Percentiles rank a stretch among this genome's conserved stretches.
Conservation (phyloP, 2,113 vertebrate species). For the Stigmatopora argus region DNA sequence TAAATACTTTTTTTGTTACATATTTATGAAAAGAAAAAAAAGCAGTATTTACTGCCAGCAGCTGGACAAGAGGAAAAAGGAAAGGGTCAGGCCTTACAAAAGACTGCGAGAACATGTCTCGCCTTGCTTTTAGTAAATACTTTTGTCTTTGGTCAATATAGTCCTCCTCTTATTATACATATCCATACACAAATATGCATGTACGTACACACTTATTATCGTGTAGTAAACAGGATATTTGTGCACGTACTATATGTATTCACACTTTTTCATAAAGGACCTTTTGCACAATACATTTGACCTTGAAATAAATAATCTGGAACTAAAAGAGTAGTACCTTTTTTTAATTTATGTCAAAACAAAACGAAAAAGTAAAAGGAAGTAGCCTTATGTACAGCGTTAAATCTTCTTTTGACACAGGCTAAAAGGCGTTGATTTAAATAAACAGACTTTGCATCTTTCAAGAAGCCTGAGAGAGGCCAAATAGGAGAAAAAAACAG, state of each 20-base stretch:
- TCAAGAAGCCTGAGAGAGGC: constrained; percentile 75
- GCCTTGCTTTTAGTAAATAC: constrained; percentile 70
- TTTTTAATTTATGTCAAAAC: constrained; percentile 64
- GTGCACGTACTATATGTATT: constrained; percentile 58
- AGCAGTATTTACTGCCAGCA: constrained; percentile 36
- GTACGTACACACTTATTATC: constrained; percentile 65
- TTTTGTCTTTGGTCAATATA: constrained; percentile 77
- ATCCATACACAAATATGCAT: constrained; percentile 70
- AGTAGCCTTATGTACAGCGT: constrained; percentile 74
- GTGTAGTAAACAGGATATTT: constrained; percentile 73
- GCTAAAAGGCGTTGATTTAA: constrained; percentile 75
- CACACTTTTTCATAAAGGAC: constrained; percentile 69
- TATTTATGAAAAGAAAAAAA: constrained; percentile 42
- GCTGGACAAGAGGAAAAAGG: constrained; percentile 24
- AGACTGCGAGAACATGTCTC: constrained; percentile 56
- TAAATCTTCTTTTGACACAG: constrained; percentile 71
- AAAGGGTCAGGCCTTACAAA: constrained; percentile 30
- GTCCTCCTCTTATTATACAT: constrained; percentile 68
- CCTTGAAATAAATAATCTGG: constrained; percentile 71
- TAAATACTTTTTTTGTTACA: constrained; percentile 23
- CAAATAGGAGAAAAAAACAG: constrained; percentile 68
- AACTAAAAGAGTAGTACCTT: constrained; percentile 71
- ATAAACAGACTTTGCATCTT: constrained; percentile 77
- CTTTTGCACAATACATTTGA: constrained; percentile 71
- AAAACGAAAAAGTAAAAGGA: constrained; percentile 58